These are phyloP conservation scores for Syrmaticus mikado DNA, from an alignment of 2,113 vertebrate species.

Conservation along the genomic window DNA sequence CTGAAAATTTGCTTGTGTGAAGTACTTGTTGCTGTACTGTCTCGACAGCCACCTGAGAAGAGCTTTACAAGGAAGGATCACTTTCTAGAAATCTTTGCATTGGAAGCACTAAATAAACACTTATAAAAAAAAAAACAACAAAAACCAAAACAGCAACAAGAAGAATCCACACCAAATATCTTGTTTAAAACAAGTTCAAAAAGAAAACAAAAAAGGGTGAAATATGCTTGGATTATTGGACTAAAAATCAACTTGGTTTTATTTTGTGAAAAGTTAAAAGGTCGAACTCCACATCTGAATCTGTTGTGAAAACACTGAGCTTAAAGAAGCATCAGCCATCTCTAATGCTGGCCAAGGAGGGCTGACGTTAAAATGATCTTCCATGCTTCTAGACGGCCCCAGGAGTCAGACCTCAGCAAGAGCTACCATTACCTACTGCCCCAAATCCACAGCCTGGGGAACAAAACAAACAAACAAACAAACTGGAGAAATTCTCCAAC, in stretches of 20 bases:
- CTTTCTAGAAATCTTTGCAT: not conserved
- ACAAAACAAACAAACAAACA: not conserved
- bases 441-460: not conserved
- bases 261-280: not conserved
- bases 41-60: not conserved
- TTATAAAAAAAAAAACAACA: not conserved
- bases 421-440: not conserved
- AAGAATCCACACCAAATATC: not conserved
- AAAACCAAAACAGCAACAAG: too few species aligned
- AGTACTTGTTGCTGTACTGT: not conserved
- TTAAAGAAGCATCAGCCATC: not conserved
- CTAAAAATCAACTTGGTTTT: not conserved
- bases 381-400: not conserved
- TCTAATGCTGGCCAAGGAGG: not conserved
- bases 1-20: not conserved
- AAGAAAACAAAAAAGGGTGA: not conserved
- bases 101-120: not conserved
- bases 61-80: not conserved
- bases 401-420: not conserved
- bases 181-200: not conserved
- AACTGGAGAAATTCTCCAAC: not conserved
- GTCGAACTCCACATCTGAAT: not conserved
- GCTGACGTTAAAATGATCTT: not conserved
- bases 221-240: not conserved
- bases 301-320: not conserved